phyloP scores from a whole-genome alignment of 2,888 invertebrate genomes.

The Odontocerum albicorne region DNA sequence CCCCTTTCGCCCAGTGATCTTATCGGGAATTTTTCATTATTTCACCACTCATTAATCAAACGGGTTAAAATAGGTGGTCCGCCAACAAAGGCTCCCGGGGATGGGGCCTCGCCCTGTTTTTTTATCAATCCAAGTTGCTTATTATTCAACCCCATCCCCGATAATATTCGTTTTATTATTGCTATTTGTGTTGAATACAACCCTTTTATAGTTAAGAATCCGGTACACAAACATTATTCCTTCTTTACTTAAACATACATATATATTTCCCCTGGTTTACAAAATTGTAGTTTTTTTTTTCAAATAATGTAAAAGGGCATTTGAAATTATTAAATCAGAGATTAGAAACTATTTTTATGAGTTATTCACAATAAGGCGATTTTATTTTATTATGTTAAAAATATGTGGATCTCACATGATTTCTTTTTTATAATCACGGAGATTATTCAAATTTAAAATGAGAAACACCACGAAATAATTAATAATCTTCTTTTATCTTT shows the following conservation, averaged over 20 bases:
- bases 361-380: too few relatives aligned
- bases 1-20: constrained; percentile 26
- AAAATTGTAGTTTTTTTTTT: not conserved
- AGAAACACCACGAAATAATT: too few relatives aligned
- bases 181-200: constrained; percentile 18
- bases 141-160: constrained; percentile 28
- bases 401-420: too few relatives aligned
- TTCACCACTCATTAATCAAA: constrained; percentile 36
- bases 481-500: too few relatives aligned
- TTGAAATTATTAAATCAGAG: too few relatives aligned
- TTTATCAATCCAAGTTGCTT: constrained; percentile 32
- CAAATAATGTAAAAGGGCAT: too few relatives aligned
- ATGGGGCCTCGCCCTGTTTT: constrained; percentile 30
- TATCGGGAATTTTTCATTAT: constrained; percentile 35
- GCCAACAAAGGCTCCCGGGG: constrained; percentile 8
- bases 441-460: too few relatives aligned
- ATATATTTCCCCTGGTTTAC: not conserved
- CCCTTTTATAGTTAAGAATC: constrained; percentile 16
- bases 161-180: constrained; percentile 17
- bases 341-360: too few relatives aligned
- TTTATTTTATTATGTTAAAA: too few relatives aligned
- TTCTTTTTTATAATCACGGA: too few relatives aligned
- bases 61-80: constrained; percentile 30
- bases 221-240: not conserved
- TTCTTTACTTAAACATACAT: not conserved